Base-by-base conservation (phyloP, 2,888 invertebrate species). In the Trichopria drosophilae region DNA sequence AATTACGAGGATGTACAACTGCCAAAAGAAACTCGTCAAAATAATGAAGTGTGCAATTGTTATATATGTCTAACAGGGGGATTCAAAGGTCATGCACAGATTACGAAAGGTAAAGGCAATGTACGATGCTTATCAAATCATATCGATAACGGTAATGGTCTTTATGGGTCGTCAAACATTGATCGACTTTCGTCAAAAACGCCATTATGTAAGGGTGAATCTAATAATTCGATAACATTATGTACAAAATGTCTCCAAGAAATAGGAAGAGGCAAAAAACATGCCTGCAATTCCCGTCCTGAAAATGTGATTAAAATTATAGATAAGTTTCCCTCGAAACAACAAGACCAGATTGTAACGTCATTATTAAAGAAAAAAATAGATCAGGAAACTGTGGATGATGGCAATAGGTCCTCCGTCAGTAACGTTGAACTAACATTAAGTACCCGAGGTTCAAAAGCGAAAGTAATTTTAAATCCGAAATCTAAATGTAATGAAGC, bases 221-320 rank as follows among this genome's bases (percentile, higher is more conserved):
- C n/a, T n/a, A n/a, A n/a, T n/a, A n/a, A n/a, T n/a, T n/a, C n/a
- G n/a, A n/a, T n/a, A n/a, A n/a, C n/a, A n/a, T n/a, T n/a, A n/a
- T n/a, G n/a, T n/a, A n/a, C n/a, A n/a, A n/a, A n/a, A n/a, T n/a
- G n/a, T n/a, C n/a, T n/a, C n/a, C n/a, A n/a, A n/a, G n/a, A n/a
- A n/a, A n/a, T n/a, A n/a, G n/a, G n/a, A n/a, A n/a, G n/a, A n/a
- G n/a, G n/a, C n/a, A n/a, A n/a, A n/a, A n/a, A n/a, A n/a, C n/a
- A n/a, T n/a, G n/a, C n/a, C n/a, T n/a, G n/a, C n/a, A n/a, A n/a
- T n/a, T n/a, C n/a, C n/a, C n/a, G 24, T 23, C 10, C 19, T 26
- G 28, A 12, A 28, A 39, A 39, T 46, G 12, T 46, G 9, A n/a
- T 23, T 5, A 29, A 46, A 46, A 18, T 46, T 15, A 18, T 46